Evolutionary conservation across 2,797 vertebrate species (phyloP), one percentile per base, ranked within the genome.

Genomic region (Pangasius mekongensis): DNA sequence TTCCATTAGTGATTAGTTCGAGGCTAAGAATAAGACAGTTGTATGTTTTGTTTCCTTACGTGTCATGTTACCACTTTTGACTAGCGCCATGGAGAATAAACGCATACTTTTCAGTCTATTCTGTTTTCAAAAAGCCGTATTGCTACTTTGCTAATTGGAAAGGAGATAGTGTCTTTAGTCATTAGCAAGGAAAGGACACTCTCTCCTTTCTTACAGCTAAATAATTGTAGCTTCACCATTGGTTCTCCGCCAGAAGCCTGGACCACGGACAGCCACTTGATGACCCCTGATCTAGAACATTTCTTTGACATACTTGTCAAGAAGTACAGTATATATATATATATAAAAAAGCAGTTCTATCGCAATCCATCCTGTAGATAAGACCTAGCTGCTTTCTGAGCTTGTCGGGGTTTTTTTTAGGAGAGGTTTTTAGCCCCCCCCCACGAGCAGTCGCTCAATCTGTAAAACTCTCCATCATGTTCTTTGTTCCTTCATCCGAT

Each of bases 401-500:
- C 80, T 36, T 84, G 8, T 54, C 39, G 11, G 0, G 49, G 8
- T 27, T 88, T 82, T 87, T 69, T 69, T 67, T 86, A 87, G 47
- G 58, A 67, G 60, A 80, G 83, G 56, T 86, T 90, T 86, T 82
- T 78, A 88, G 84, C 84, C 67, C 39, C 39, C 80, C 64, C 58
- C 54, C 66, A n/a, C 13, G 47, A 80, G 80, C 77, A 83, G 77
- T 73, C 87, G 82, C 88, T 88, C 84, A 77, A 89, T 86, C 77
- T 87, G 87, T 60, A 90, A 90, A 89, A 69, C 87, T 94, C 92
- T 94, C 93, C 93, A 92, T 94, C 89, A 92, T 91, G 93, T 94
- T 94, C 94, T 96, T 96, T 96, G 96, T 96, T 96, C 95, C 89
- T 94, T 93, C 94, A 92, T 93, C 94, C 95, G 92, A 91, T 93